Conservation (phyloP, 1,140 invertebrate species). For the Rhizoglyphus robini region DNA sequence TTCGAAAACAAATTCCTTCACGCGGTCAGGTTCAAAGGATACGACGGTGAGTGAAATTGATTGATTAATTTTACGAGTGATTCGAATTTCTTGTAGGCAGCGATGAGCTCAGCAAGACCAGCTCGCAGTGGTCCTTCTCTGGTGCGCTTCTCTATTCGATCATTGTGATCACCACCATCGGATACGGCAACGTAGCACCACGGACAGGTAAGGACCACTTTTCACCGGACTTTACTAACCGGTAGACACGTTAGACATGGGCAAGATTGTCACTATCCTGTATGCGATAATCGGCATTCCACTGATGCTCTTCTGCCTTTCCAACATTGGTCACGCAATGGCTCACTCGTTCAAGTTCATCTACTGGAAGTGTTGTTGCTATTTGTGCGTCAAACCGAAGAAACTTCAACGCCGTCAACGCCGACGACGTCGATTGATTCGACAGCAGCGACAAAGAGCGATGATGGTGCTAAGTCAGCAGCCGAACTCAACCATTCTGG, state of each 20-base stretch:
- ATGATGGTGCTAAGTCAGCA: slow-evolving; percentile 3
- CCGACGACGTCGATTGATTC: not conserved
- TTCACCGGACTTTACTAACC: no score
- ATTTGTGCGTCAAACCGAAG: slow-evolving; percentile 34
- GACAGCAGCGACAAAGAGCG: not conserved
- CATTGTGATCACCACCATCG: slow-evolving; percentile 39
- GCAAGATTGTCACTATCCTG: slow-evolving; percentile 67
- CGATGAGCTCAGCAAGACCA: slow-evolving; percentile 6
- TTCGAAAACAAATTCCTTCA: slow-evolving; percentile 30
- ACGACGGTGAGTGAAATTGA: slow-evolving; percentile 30
- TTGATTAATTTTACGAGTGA: not conserved
- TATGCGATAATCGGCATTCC: slow-evolving; percentile 72
- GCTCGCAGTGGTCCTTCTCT: slow-evolving; percentile 32
- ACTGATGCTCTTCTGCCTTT: slow-evolving; percentile 52
- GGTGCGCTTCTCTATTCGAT: slow-evolving; percentile 37
- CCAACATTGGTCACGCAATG: slow-evolving; percentile 74
- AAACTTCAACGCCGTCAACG: slow-evolving; percentile 18
- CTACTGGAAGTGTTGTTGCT: slow-evolving; percentile 69
- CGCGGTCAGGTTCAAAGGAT: slow-evolving; percentile 29
- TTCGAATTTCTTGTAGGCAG: not conserved
- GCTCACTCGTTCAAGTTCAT: slow-evolving; percentile 67
- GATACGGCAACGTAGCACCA: slow-evolving; percentile 57
- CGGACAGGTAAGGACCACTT: slow-evolving; percentile 39
- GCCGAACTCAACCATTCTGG: not conserved
- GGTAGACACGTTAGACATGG: slow-evolving; percentile 38